Evolutionary conservation across 2,797 vertebrate genomes (phyloP), one percentile per base, ranked within the genome.

Genomic region (Passerculus sandwichensis): DNA sequence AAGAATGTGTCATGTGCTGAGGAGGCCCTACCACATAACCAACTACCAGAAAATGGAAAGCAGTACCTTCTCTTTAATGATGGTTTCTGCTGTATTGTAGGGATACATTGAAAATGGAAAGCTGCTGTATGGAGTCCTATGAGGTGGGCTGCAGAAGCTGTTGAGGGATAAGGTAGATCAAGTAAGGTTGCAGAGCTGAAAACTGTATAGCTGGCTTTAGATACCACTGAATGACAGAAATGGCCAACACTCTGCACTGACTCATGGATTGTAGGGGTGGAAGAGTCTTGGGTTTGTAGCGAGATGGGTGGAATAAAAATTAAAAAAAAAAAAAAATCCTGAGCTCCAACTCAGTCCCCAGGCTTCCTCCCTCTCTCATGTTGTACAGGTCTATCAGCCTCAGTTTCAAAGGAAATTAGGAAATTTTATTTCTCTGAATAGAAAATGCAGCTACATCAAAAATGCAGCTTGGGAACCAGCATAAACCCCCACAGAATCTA

Each of bases 361-460:
- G 47, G 29, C 29, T 79, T 5, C 0, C 11, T 89, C 26, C 38
- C 3, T 2, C 8, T 69, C 82, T 76, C 1, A 0, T 6, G 1
- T 23, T 69, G 66, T 47, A 34, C 54, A 72, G 27, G 16, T 87
- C 66, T 69, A 38, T 21, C 42, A 71, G 48, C 8, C 22, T 73
- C 36, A 40, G 47, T 40, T 84, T 85, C 7, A 4, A 53, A 84
- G 26, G 62, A 50, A 61, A 64, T 75, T 82, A 78, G 26, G 67
- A 54, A 57, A 60, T 75, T 79, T 45, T 29, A 5, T 45, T 85
- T 65, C 47, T 85, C 47, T 85, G 67, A 75, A 23, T 29, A 75
- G 51, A 78, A 87, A 91, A 82, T 36, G 6, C 26, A 72, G 32
- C 21, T 69, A 36, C 17, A 34, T 34, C 11, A 57, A 85, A 85